Conservation (phyloP, 2,888 invertebrate genomes). For the Lasioglossum zephyrum region DNA sequence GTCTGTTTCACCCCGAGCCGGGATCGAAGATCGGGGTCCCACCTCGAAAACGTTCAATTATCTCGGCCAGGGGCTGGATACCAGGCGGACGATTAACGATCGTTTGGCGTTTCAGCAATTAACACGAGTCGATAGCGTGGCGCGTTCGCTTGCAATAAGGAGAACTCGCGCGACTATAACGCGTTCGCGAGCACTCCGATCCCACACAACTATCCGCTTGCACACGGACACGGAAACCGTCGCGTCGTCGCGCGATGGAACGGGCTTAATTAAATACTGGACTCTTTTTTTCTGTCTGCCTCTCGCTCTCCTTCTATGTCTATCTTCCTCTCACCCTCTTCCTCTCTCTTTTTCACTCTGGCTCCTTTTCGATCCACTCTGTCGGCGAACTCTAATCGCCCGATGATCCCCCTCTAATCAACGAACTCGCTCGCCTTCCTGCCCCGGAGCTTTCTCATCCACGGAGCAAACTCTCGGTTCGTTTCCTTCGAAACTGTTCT, state of each 20-base stretch:
- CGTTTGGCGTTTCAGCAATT: constrained; percentile 65
- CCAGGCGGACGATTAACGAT: constrained; percentile 61
- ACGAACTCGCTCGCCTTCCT: constrained; percentile 34
- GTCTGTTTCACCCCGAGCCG: background rate
- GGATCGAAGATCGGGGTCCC: constrained; percentile 45
- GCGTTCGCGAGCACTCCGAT: background rate
- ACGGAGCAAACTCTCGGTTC: constrained; percentile 22
- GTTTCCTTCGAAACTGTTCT: constrained; percentile 20
- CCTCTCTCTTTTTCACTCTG: background rate
- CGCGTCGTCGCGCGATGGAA: constrained; percentile 16
- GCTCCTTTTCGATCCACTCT: constrained; percentile 32
- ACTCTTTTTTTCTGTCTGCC: constrained; percentile 21
- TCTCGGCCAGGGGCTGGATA: constrained; percentile 28
- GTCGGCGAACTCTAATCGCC: constrained; percentile 58
- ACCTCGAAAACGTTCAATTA: constrained; percentile 66
- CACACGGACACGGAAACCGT: constrained; percentile 24
- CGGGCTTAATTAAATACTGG: constrained; percentile 63
- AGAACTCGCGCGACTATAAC: constrained; percentile 16
- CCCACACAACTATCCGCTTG: background rate
- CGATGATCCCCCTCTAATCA: constrained; percentile 60
- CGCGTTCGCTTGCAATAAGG: constrained; percentile 49
- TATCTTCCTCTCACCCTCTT: background rate
- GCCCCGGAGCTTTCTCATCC: constrained; percentile 22
- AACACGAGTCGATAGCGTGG: constrained; percentile 63
- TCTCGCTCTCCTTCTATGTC: background rate